These are phyloP conservation scores for Origma solitaria DNA, from an alignment of 2,113 vertebrate genomes.

Conservation along the genomic window DNA sequence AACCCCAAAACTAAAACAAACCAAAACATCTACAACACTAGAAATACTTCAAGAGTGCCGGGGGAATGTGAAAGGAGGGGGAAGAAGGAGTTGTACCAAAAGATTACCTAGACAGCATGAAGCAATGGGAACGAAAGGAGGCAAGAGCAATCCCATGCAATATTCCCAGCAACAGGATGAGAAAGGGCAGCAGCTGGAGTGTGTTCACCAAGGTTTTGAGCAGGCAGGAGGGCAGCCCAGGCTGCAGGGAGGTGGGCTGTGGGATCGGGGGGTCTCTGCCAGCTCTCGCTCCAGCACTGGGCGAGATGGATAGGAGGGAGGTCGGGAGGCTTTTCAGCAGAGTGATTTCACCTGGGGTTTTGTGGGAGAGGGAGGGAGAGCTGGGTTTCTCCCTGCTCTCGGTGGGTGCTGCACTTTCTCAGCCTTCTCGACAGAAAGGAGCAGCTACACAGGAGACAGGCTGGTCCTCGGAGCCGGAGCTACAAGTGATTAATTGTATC, in stretches of 20 bases:
- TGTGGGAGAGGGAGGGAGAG: neutral
- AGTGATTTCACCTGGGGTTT: neutral
- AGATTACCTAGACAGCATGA: neutral
- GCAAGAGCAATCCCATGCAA: neutral
- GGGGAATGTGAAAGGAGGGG: accelerated
- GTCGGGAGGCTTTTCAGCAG: neutral
- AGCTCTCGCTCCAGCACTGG: neutral
- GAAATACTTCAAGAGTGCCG: neutral
- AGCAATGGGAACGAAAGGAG: neutral
- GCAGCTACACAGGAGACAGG: constrained; percentile 8
- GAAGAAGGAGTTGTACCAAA: neutral
- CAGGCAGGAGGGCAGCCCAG: neutral
- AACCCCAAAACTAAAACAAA: neutral
- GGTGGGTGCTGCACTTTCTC: neutral
- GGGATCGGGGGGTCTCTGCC: neutral
- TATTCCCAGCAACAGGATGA: neutral
- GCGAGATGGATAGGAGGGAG: neutral
- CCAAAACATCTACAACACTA: neutral
- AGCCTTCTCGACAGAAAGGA: neutral
- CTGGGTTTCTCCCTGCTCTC: neutral
- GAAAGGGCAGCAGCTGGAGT: neutral
- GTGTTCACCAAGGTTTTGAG: neutral
- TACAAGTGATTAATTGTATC: constrained; percentile 71
- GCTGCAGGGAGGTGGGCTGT: neutral
- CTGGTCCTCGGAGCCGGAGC: constrained; percentile 6